Conservation (phyloP, 35 echinoderm and acorn worm genomes). For the Anneissia japonica region DNA sequence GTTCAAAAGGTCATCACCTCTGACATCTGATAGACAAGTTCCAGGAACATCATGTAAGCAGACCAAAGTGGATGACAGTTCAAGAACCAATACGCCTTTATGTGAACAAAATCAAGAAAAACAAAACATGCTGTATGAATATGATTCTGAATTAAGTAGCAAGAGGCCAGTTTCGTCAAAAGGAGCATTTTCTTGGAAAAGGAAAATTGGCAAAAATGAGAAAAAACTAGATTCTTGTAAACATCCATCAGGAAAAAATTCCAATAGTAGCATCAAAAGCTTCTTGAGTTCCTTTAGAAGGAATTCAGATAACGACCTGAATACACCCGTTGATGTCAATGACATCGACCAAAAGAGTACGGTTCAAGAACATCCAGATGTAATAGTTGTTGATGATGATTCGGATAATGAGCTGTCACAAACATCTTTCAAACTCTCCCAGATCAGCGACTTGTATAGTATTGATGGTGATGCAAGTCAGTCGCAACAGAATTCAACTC, state of each 20-base stretch:
- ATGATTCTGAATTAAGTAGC: too few species aligned
- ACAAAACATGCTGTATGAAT: not conserved
- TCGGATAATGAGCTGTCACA: not conserved
- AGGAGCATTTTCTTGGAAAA: not conserved
- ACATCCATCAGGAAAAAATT: not conserved
- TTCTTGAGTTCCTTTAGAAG: not conserved
- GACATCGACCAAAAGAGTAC: too few species aligned
- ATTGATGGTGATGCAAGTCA: not conserved
- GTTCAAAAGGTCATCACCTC: not conserved
- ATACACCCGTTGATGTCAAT: not conserved
- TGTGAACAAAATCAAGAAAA: not conserved
- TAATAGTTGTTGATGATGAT: too few species aligned
- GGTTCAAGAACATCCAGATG: too few species aligned
- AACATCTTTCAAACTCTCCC: not conserved
- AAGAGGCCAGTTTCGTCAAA: not conserved
- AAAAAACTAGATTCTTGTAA: not conserved
- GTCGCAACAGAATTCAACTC: not conserved
- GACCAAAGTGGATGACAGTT: too few species aligned
- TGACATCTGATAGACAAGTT: not conserved
- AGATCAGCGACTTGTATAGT: not conserved
- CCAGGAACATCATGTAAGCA: not conserved
- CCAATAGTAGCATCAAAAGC: not conserved
- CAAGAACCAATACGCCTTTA: too few species aligned
- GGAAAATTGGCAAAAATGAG: not conserved
- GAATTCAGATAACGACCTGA: not conserved